A percentile compares a stretch with the other conserved stretches of the same genome.
These are phyloP conservation scores for Orthonyx spaldingii DNA, from an alignment of 2,113 vertebrate genomes.

Conservation along the genomic window DNA sequence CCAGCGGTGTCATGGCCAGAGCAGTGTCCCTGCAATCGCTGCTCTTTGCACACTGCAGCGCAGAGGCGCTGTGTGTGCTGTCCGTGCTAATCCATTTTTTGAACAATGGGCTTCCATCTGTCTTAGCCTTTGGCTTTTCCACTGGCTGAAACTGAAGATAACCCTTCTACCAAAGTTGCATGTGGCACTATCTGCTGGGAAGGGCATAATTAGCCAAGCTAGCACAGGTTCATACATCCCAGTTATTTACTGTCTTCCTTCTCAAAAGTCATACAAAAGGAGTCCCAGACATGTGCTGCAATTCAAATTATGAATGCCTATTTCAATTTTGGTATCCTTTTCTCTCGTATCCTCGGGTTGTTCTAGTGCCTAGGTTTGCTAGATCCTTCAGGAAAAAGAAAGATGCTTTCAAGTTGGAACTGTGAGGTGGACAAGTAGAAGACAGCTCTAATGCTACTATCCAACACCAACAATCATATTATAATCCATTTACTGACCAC, in stretches of 20 bases:
- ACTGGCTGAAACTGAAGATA: not conserved
- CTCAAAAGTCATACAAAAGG: not conserved
- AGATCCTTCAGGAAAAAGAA: not conserved
- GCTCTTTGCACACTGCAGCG: not conserved
- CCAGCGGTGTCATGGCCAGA: not conserved
- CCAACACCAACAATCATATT: not conserved
- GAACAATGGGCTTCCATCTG: not conserved
- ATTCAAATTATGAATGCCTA: not conserved
- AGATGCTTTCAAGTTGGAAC: not conserved
- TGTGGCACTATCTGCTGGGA: not conserved
- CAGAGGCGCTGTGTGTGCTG: not conserved
- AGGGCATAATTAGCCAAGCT: not conserved
- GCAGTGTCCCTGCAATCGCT: not conserved
- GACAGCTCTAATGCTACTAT: not conserved
- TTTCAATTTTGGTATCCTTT: not conserved
- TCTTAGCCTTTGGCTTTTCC: not conserved
- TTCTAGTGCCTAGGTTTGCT: not conserved
- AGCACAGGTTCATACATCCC: not conserved
- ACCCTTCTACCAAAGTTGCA: not conserved
- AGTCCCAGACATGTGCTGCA: not conserved
- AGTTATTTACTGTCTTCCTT: not conserved
- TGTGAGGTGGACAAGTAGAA: not conserved
- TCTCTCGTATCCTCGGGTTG: rapidly evolving
- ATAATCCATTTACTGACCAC: not conserved
- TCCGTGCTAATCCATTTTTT: not conserved